Conservation (phyloP, 2,888 invertebrate genomes). For the Pandemis cinnamomeana region DNA sequence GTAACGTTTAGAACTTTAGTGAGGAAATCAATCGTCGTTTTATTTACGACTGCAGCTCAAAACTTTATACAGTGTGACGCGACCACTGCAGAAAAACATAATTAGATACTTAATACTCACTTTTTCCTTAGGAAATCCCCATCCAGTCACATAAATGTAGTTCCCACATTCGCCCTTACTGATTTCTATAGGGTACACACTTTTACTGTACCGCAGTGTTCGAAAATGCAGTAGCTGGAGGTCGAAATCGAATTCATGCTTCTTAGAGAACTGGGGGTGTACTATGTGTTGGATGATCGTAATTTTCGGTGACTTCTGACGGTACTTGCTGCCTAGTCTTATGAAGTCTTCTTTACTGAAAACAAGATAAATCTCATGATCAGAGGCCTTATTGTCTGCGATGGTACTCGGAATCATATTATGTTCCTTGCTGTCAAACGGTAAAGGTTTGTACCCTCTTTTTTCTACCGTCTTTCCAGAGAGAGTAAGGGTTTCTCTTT, state of each 20-base stretch:
- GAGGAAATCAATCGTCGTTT: no score
- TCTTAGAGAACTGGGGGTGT: conserved; percentile 58
- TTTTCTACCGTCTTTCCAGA: no score
- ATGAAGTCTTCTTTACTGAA: conserved; percentile 56
- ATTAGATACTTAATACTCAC: conserved; percentile 49
- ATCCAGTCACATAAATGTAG: conserved; percentile 60
- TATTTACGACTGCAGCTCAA: no score
- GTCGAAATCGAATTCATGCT: conserved; percentile 68
- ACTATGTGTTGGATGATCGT: conserved; percentile 54
- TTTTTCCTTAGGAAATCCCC: conserved; percentile 68
- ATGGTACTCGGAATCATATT: no score
- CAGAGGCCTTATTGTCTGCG: no score
- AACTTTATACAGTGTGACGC: no score
- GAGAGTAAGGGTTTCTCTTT: no score
- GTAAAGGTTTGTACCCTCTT: no score
- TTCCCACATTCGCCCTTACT: conserved; percentile 50
- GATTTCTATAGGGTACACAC: conserved; percentile 52
- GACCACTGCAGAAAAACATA: no score
- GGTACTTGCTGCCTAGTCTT: conserved; percentile 59
- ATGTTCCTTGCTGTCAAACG: no score
- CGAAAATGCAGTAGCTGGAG: conserved; percentile 60
- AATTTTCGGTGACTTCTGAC: conserved; percentile 53
- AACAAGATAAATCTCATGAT: conserved; percentile 11
- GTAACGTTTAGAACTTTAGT: no score
- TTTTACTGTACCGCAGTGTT: conserved; percentile 51